Evolutionary conservation across 64 coral and sea anemone genomes (phyloP).

Genomic region (Astreopora myriophthalma): DNA sequence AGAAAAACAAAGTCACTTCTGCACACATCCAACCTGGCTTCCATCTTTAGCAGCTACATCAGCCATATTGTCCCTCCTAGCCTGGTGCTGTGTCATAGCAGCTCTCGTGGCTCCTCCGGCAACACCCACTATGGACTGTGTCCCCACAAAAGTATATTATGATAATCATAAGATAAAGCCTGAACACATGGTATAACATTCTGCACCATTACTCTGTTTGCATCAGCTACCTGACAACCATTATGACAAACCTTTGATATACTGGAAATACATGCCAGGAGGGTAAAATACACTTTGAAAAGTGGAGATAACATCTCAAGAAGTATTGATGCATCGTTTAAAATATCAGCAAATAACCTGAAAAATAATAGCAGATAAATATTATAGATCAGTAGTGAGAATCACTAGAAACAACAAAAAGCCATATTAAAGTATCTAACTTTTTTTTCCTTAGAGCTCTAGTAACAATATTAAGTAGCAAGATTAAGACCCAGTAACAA

Average conservation of each 20-base stretch:
- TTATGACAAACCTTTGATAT: slow-evolving; percentile 72
- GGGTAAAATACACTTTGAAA: slow-evolving; percentile 90
- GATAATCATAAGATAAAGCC: too few relatives aligned
- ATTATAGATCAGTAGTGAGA: not conserved
- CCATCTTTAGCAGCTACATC: slow-evolving; percentile 99
- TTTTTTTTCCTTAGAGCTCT: too few relatives aligned
- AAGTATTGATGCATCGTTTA: slow-evolving; percentile 94
- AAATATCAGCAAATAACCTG: slow-evolving; percentile 94
- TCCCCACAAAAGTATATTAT: not conserved
- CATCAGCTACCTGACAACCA: too few relatives aligned
- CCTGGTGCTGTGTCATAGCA: slow-evolving; percentile 97
- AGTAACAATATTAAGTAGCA: too few relatives aligned
- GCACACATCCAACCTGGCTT: slow-evolving; percentile 74
- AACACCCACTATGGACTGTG: slow-evolving; percentile 93
- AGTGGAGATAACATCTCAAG: slow-evolving; percentile 86
- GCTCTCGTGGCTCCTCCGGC: slow-evolving; percentile 96
- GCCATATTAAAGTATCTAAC: too few relatives aligned
- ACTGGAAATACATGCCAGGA: slow-evolving; percentile 92
- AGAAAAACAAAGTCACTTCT: too few relatives aligned
- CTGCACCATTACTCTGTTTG: too few relatives aligned
- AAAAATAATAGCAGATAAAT: not conserved
- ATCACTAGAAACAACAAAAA: too few relatives aligned
- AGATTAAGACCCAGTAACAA: too few relatives aligned
- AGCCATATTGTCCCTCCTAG: slow-evolving; percentile 99
- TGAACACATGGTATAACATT: too few relatives aligned